These are phyloP conservation scores for Brachylomia viminalis DNA, from an alignment of 2,888 invertebrate genomes.

Conservation along the genomic window DNA sequence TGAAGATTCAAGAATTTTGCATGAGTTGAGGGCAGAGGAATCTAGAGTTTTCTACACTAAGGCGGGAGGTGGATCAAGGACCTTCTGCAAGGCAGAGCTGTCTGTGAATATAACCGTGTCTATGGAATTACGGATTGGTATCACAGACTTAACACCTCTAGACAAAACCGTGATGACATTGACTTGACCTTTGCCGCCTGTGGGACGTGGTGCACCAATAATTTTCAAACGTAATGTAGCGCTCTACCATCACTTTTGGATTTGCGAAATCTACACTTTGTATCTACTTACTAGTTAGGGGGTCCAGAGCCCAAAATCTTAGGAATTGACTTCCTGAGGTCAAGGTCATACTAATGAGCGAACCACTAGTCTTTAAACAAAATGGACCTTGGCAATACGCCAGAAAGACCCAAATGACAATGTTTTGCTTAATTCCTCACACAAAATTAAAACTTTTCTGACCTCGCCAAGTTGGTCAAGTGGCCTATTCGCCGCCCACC, in stretches of 20 bases:
- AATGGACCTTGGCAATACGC: conserved; percentile 45
- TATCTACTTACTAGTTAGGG: background rate
- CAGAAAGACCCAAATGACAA: conserved; percentile 38
- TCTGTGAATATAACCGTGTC: background rate
- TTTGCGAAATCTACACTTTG: background rate
- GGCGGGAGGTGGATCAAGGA: background rate
- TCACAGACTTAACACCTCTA: background rate
- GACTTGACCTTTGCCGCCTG: background rate
- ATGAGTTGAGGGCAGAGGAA: background rate
- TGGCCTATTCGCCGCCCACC: conserved; percentile 48
- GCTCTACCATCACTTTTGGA: background rate
- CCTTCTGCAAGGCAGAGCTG: background rate
- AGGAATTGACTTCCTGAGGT: background rate
- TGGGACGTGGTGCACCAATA: background rate
- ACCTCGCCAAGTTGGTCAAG: conserved; percentile 60
- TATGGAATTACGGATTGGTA: background rate
- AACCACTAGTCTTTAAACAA: conserved; percentile 12
- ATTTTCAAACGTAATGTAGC: background rate
- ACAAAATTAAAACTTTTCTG: conserved; percentile 39
- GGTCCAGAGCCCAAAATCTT: background rate
- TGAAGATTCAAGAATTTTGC: background rate
- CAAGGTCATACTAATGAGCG: conserved; percentile 20
- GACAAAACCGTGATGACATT: too few species aligned
- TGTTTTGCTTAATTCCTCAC: conserved; percentile 12
- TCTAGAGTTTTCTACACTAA: background rate